A percentile compares a stretch with the other conserved stretches of the same genome.
Conservation (phyloP, 2,113 vertebrate genomes). For the Plecturocebus donacophilus region DNA sequence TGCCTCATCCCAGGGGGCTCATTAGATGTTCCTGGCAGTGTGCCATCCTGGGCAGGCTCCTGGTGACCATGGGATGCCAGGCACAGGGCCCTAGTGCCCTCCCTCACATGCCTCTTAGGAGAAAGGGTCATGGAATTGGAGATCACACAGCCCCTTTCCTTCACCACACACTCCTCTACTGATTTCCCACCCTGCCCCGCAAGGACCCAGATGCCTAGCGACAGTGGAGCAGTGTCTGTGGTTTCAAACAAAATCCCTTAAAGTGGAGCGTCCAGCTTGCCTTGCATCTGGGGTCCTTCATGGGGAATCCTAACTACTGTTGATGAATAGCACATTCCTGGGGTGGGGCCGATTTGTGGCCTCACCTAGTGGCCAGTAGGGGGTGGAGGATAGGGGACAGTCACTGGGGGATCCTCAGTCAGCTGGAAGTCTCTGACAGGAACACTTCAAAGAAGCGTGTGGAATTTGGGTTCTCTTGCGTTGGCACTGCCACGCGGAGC, state of each 20-base stretch:
- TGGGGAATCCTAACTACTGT: fast-evolving
- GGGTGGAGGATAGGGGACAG: background rate
- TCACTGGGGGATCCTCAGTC: background rate
- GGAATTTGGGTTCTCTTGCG: background rate
- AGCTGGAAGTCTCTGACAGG: background rate
- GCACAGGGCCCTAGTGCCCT: background rate
- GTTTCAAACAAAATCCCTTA: background rate
- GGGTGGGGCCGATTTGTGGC: background rate
- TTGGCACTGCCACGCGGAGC: background rate
- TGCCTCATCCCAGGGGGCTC: constrained; percentile 63
- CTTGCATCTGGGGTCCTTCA: background rate
- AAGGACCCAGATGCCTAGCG: background rate
- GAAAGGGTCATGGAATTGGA: background rate
- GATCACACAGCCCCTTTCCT: background rate
- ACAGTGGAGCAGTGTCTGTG: background rate
- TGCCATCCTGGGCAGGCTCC: background rate
- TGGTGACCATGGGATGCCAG: background rate
- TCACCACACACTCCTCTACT: background rate
- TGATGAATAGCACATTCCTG: background rate
- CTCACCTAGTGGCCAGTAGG: background rate
- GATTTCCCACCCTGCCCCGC: background rate
- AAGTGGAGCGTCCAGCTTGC: background rate
- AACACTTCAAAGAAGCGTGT: background rate
- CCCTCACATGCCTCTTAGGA: background rate
- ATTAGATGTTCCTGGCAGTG: constrained; percentile 57